phyloP scores from a whole-genome alignment of 2,797 vertebrate species.

The Loriculus beryllinus region DNA sequence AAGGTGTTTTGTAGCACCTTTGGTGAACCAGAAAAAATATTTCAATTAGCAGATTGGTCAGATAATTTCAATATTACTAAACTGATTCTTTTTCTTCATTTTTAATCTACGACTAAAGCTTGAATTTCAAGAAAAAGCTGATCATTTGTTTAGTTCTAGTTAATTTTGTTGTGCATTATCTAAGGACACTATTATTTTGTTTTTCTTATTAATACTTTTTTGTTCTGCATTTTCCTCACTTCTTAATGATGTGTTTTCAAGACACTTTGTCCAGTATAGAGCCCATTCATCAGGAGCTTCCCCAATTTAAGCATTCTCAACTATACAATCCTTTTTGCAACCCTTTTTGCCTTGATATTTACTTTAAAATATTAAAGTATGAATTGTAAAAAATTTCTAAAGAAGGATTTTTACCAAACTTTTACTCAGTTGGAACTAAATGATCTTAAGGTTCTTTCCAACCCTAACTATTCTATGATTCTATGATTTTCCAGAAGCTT shows the following conservation, averaged over 20 bases:
- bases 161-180: background rate
- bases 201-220: background rate
- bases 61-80: background rate
- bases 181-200: background rate
- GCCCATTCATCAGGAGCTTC: background rate
- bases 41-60: background rate
- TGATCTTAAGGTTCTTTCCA: too few species aligned
- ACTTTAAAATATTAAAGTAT: background rate
- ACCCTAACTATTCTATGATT: too few species aligned
- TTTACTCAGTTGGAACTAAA: background rate
- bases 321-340: background rate
- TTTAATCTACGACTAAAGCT: background rate
- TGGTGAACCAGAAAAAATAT: background rate
- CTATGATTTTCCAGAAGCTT: background rate
- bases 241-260: background rate
- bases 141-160: background rate
- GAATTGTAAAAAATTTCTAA: background rate
- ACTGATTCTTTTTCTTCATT: background rate
- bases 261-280: background rate
- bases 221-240: background rate
- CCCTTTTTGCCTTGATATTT: background rate
- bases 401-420: background rate
- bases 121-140: background rate
- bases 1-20: background rate
- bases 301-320: background rate